Evolutionary conservation across 2,797 vertebrate genomes (phyloP), one percentile per base, ranked within the genome.

Genomic region (Naso thynnoides): DNA sequence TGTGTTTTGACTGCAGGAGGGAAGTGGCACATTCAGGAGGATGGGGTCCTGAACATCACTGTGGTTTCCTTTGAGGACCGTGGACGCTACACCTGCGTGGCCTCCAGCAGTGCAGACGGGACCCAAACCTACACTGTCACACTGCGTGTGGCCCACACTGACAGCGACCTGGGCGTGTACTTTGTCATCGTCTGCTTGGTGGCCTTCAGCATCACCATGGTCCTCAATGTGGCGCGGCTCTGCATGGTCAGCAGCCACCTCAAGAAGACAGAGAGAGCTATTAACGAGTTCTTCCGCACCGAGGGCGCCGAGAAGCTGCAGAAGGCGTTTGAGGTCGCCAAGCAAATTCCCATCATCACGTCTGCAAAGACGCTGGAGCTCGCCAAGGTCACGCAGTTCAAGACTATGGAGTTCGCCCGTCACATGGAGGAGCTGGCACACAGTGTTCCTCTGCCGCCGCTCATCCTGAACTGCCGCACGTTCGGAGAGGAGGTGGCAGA

Each of bases 231-330:
- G 71, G 94, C 97, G 0, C 95, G 96, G 0, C 92, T 99, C 62
- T 97, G 96, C 89, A 96, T 98, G 96, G 96, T 99, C 91, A 96
- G 95, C 93, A 96, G 95, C 82, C 98, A 99, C 90, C 95, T 99
- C 21, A 96, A 96, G 81, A 95, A 98, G 82, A 99, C 96, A 0
- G 97, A 99, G 92, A 94, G 88, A 23, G 97, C 96, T 79, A 97
- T 99, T 92, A 97, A 99, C 0, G 98, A 98, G n/a, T 98, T 99
- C 93, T 99, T 99, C 92, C 92, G 94, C 64, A 97, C 95, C 0
- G 97, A 99, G 74, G 98, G 98, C 2, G 94, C 95, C 0, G 98
- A 99, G 92, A 98, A 98, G 85, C 94, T 99, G 44, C 98, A 99
- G 93, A 97, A 96, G 62, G 98, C 98, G 2, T 95, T 99, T 4